A percentile compares a stretch with the other conserved stretches of the same genome.
Evolutionary conservation across 1,140 invertebrate species (phyloP).

Genomic region (Conopomorpha cramerella): DNA sequence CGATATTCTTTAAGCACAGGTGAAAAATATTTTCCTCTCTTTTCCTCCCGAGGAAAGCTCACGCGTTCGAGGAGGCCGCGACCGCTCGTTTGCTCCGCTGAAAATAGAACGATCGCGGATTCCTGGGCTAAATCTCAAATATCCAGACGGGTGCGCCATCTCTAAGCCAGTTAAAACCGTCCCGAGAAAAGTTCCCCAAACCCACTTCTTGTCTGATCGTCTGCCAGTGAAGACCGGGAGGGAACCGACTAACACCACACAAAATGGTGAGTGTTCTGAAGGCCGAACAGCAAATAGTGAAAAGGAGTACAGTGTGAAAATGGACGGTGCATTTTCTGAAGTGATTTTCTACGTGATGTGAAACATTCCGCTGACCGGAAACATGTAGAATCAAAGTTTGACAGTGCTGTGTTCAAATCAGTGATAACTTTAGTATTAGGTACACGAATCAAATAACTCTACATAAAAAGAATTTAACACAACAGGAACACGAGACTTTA

Average conservation of each 20-base stretch:
- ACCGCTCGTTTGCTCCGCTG: conserved; percentile 37
- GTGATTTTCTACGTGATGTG: conserved; percentile 19
- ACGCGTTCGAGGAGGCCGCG: conserved; percentile 20
- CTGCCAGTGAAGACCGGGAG: conserved; percentile 68
- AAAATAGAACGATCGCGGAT: conserved; percentile 61
- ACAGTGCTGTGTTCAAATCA: conserved; percentile 54
- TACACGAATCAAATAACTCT: no score
- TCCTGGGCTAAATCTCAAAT: conserved; percentile 64
- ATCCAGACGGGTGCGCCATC: conserved; percentile 67
- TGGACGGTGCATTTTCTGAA: conserved; percentile 30
- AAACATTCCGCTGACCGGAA: conserved; percentile 45
- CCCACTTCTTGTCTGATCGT: conserved; percentile 76
- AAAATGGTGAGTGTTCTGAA: conserved; percentile 67
- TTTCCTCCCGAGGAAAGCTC: conserved; percentile 17
- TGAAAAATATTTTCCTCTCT: conserved; percentile 43
- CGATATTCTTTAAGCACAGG: conserved; percentile 11
- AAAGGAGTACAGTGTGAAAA: conserved; percentile 42
- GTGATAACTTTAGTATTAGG: no score
- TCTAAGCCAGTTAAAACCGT: conserved; percentile 75
- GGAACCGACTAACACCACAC: conserved; percentile 58
- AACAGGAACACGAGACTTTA: no score
- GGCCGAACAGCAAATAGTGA: conserved; percentile 48
- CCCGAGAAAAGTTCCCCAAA: conserved; percentile 64
- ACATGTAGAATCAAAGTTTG: no score
- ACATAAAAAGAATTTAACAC: no score